Evolutionary conservation across 1,140 invertebrate species (phyloP).

Genomic region (Teleopsis dalmanni): DNA sequence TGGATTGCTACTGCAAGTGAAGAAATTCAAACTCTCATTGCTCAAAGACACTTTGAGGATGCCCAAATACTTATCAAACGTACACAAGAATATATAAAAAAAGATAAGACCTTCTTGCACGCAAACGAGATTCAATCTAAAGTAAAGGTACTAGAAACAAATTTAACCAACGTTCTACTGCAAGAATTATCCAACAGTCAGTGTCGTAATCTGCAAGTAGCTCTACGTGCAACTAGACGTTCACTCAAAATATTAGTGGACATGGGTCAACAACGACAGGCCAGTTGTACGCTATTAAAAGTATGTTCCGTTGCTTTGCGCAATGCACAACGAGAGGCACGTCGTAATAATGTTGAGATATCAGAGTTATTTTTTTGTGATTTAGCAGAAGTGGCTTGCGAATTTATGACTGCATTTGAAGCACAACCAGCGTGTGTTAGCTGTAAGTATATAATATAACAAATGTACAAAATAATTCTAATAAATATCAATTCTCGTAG

Average conservation of each 20-base stretch:
- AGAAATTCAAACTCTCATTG: constrained; percentile 92
- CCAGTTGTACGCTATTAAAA: constrained; percentile 31
- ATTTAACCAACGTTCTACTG: constrained; percentile 75
- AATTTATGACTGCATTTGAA: constrained; percentile 38
- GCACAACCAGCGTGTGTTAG: constrained; percentile 38
- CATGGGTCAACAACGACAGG: constrained; percentile 47
- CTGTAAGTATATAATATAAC: constrained; percentile 29
- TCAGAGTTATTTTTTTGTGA: constrained; percentile 43
- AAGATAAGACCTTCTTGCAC: constrained; percentile 44
- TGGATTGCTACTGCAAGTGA: constrained; percentile 90
- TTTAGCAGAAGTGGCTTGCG: constrained; percentile 38
- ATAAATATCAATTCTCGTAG: too few relatives aligned
- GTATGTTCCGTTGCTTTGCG: constrained; percentile 34
- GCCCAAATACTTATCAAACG: constrained; percentile 80
- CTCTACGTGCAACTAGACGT: constrained; percentile 74
- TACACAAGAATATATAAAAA: constrained; percentile 53
- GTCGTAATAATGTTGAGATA: constrained; percentile 39
- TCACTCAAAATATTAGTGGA: constrained; percentile 73
- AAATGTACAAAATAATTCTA: too few relatives aligned
- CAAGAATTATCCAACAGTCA: constrained; percentile 81
- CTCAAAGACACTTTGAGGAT: constrained; percentile 95
- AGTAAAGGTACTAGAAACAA: constrained; percentile 68
- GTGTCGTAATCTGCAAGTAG: constrained; percentile 87
- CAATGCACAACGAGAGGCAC: constrained; percentile 36
- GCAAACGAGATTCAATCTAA: constrained; percentile 45